Conservation (phyloP, 2,113 vertebrate species). For the Octodon degus region DNA sequence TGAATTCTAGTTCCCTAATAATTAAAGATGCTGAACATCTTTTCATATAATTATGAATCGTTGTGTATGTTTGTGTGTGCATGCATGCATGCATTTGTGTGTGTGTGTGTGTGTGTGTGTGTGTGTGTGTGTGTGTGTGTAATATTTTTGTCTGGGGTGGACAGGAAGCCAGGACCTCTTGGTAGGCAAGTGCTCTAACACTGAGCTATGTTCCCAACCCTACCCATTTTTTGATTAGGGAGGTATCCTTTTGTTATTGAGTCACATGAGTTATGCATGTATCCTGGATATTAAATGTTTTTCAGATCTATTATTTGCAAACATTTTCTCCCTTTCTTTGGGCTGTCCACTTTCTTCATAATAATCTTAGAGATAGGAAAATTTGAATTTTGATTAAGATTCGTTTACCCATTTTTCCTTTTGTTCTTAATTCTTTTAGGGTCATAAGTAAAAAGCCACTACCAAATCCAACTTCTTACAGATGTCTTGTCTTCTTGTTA, state of each 20-base stretch:
- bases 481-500: neutral
- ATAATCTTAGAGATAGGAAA: neutral
- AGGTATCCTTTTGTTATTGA: neutral
- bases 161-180: neutral
- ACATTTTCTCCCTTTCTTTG: constrained; percentile 18
- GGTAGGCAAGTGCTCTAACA: neutral
- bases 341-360: neutral
- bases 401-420: neutral
- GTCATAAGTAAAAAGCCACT: neutral
- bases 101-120: neutral
- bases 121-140: neutral
- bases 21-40: neutral
- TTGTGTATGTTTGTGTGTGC: neutral
- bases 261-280: neutral
- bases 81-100: neutral
- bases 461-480: neutral
- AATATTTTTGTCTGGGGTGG: neutral
- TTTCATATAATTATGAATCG: neutral
- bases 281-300: neutral
- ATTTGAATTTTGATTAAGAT: neutral
- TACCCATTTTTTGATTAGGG: neutral
- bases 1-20: neutral
- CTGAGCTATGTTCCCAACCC: neutral
- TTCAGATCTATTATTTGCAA: neutral
- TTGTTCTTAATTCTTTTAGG: neutral